Percentiles rank a stretch among this genome's conserved stretches.
These are phyloP conservation scores for Conger conger DNA, from an alignment of 2,113 vertebrate species.

Conservation along the genomic window DNA sequence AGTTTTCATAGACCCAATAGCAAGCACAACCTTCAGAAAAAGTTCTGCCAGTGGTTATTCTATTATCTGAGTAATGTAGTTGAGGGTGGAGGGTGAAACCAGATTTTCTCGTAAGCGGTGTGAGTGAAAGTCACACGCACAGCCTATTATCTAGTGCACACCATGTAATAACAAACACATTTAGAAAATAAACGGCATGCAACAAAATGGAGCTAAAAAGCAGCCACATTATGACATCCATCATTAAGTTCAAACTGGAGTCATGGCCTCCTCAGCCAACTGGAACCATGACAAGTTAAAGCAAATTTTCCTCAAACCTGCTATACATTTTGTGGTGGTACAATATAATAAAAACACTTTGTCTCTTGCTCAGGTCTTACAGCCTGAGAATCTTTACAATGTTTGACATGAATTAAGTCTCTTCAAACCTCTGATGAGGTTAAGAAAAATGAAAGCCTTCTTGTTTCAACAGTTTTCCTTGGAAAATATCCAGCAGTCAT, in stretches of 20 bases:
- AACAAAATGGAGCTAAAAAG: neutral
- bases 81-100: neutral
- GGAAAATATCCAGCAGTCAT: neutral
- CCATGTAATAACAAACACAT: neutral
- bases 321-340: neutral
- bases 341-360: conserved; percentile 4
- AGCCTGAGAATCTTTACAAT: neutral
- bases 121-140: neutral
- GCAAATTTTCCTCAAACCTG: neutral
- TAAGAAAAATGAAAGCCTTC: conserved; percentile 2
- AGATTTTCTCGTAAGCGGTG: neutral
- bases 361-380: neutral
- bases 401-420: conserved; percentile 1
- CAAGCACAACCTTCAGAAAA: neutral
- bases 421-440: neutral
- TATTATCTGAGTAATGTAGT: neutral
- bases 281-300: neutral
- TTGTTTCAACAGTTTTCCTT: conserved; percentile 9
- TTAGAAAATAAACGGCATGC: neutral
- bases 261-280: neutral
- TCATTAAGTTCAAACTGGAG: neutral
- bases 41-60: neutral
- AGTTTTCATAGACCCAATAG: neutral
- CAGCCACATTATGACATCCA: neutral
- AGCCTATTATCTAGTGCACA: neutral